Evolutionary conservation across 2,888 invertebrate species (phyloP).

Genomic region (Pomacea canaliculata): DNA sequence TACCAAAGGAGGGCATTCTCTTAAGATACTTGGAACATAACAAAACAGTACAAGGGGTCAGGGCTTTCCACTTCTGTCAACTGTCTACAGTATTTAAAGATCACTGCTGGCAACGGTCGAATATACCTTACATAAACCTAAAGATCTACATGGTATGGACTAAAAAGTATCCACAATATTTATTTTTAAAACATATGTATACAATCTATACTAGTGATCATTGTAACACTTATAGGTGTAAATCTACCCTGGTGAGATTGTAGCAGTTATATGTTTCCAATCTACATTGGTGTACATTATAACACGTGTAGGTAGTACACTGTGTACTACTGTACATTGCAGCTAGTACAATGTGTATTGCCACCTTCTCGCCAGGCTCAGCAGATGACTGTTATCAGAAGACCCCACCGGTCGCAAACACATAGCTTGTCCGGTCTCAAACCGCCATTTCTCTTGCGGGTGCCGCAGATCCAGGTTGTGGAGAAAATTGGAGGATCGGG

Average conservation of each 20-base stretch:
- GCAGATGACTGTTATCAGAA: not conserved
- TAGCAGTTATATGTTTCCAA: not conserved
- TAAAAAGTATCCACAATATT: too few species aligned
- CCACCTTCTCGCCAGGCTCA: conserved; percentile 10
- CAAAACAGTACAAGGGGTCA: not conserved
- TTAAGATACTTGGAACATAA: conserved; percentile 5
- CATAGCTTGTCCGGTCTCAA: conserved; percentile 11
- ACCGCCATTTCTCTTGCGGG: conserved; percentile 9
- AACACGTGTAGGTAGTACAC: too few species aligned
- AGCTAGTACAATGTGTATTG: too few species aligned
- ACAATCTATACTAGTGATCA: too few species aligned
- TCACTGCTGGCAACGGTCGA: too few species aligned
- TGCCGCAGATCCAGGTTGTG: conserved; percentile 8
- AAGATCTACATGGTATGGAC: too few species aligned
- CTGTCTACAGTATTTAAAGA: too few species aligned
- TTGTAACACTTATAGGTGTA: too few species aligned
- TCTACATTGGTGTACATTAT: not conserved
- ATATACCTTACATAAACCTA: too few species aligned
- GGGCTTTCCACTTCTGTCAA: not conserved
- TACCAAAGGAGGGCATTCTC: conserved; percentile 28
- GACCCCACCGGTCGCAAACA: conserved; percentile 4
- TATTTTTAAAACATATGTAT: too few species aligned
- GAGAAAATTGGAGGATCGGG: conserved; percentile 10
- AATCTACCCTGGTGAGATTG: not conserved
- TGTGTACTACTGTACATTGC: not conserved